Evolutionary conservation across 1,140 invertebrate genomes (phyloP).

Genomic region (Drosophila equinoxialis): DNA sequence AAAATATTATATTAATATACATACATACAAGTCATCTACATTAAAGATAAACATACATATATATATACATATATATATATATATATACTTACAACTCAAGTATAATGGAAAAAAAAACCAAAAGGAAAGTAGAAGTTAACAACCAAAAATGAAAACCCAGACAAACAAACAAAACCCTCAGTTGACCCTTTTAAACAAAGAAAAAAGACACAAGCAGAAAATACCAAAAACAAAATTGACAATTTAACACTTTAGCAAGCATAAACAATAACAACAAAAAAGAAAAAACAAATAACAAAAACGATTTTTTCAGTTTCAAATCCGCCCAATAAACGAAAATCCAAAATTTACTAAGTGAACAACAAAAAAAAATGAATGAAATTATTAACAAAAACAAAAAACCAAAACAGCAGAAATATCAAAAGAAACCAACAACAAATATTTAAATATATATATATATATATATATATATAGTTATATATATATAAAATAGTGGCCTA

Average conservation of each 20-base stretch:
- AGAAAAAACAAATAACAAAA: conserved; percentile 1
- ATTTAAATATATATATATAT: conserved; percentile 37
- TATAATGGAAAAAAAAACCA: not conserved
- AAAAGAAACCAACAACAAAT: conserved; percentile 32
- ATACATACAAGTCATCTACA: conserved; percentile 52
- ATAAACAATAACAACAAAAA: not conserved
- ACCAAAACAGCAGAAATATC: conserved; percentile 61
- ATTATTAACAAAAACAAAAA: not conserved
- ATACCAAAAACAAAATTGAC: not conserved
- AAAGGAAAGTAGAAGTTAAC: conserved; percentile 4
- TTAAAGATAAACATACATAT: not conserved
- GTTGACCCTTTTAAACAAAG: conserved; percentile 1
- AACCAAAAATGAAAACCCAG: conserved; percentile 15
- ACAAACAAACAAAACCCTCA: conserved; percentile 23
- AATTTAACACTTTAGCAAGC: no score
- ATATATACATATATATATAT: conserved; percentile 4
- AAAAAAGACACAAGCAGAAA: not conserved
- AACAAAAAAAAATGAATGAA: conserved; percentile 7
- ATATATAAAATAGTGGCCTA: conserved; percentile 37
- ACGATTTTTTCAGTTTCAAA: conserved; percentile 52
- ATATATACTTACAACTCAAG: conserved; percentile 5
- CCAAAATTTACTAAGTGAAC: conserved; percentile 24
- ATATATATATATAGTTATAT: conserved; percentile 5
- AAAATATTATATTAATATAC: conserved; percentile 38
- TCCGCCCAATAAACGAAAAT: conserved; percentile 47